phyloP scores from a whole-genome alignment of 2,888 invertebrate species.

The Polia nebulosa region DNA sequence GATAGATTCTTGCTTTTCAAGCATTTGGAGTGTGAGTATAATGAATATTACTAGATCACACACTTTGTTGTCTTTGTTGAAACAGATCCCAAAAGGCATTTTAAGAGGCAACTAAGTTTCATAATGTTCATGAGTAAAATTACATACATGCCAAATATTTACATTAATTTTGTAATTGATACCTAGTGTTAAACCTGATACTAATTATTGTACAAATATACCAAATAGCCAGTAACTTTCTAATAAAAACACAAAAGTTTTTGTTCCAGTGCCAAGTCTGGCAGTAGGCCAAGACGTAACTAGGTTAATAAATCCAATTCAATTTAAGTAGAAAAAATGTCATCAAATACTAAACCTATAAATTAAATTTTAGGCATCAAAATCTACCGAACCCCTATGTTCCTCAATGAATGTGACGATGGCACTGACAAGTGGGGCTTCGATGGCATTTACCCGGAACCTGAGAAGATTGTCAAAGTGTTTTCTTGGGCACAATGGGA shows the following conservation, averaged over 20 bases:
- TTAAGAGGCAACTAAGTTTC: neutral
- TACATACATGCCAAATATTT: neutral
- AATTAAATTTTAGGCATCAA: conserved; percentile 78
- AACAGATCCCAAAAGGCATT: neutral
- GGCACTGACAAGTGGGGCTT: conserved; percentile 90
- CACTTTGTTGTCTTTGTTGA: neutral
- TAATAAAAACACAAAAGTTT: conserved; percentile 11
- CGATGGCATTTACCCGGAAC: conserved; percentile 88
- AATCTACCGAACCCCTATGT: conserved; percentile 87
- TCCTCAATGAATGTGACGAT: conserved; percentile 87
- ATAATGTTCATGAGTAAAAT: neutral
- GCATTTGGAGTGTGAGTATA: conserved; percentile 94
- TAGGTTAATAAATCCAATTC: conserved; percentile 22
- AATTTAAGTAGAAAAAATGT: neutral
- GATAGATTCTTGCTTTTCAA: conserved; percentile 94
- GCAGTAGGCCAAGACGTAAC: conserved; percentile 45
- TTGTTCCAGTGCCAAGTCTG: conserved; percentile 21
- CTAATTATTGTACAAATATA: conserved; percentile 17
- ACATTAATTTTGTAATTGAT: neutral
- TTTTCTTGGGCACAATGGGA: conserved; percentile 98
- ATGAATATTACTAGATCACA: neutral
- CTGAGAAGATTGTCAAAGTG: conserved; percentile 92
- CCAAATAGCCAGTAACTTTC: conserved; percentile 15
- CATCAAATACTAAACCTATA: neutral
- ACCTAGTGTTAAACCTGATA: neutral